A percentile compares a stretch with the other conserved stretches of the same genome.
Evolutionary conservation across 2,113 vertebrate genomes (phyloP).

Genomic region (Eidolon helvum): DNA sequence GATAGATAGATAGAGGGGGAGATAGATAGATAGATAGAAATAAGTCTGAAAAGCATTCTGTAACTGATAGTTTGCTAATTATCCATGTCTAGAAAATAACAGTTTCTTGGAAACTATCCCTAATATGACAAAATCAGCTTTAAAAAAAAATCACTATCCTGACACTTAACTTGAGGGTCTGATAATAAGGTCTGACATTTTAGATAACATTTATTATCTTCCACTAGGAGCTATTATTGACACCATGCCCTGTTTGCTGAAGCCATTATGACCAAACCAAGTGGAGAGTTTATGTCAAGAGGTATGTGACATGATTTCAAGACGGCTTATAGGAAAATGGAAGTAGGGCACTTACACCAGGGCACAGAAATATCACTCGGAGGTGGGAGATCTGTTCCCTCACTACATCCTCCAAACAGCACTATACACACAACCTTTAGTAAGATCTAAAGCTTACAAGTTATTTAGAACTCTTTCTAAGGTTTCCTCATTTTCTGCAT

Average conservation of each 20-base stretch:
- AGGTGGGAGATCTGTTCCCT: neutral
- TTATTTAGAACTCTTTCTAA: neutral
- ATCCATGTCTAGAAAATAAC: neutral
- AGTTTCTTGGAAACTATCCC: neutral
- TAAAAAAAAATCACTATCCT: neutral
- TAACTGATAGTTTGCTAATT: neutral
- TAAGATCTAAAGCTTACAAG: neutral
- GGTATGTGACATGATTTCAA: neutral
- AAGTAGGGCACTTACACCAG: fast-evolving
- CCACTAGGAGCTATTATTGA: no score
- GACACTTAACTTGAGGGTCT: neutral
- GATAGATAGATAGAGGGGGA: no score
- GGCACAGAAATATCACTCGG: neutral
- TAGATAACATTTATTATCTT: neutral
- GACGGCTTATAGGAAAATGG: neutral
- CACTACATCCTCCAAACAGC: fast-evolving
- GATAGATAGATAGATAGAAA: no score
- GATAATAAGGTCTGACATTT: neutral
- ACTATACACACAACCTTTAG: no score
- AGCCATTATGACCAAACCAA: neutral
- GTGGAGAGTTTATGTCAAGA: neutral
- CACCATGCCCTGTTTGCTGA: neutral
- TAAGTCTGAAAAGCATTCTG: neutral
- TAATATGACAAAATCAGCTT: neutral
- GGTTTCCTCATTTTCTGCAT: neutral